Percentiles rank a stretch among this genome's conserved stretches.
Evolutionary conservation across 2,888 invertebrate genomes (phyloP).

Genomic region (Drosophila paranaensis): DNA sequence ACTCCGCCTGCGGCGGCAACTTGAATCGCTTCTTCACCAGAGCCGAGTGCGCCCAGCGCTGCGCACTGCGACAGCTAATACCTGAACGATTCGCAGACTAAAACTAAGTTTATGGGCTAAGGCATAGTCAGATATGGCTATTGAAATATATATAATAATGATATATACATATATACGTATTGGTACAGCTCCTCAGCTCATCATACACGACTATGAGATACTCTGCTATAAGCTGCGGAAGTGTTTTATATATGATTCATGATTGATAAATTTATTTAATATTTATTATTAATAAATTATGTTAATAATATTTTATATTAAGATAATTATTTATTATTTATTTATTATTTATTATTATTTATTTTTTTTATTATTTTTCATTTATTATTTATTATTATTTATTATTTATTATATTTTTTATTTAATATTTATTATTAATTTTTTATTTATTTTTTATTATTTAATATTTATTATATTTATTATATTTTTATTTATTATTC

Average conservation of each 20-base stretch:
- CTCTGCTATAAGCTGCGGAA: neutral
- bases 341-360: neutral
- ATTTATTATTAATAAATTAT: neutral
- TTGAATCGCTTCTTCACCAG: conserved; percentile 30
- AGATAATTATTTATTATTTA: neutral
- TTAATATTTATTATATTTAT: neutral
- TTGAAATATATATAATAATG: neutral
- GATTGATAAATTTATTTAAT: too few relatives aligned
- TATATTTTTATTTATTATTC: neutral
- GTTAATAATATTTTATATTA: neutral
- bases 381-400: neutral
- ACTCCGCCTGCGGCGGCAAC: conserved; percentile 50
- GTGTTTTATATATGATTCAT: too few relatives aligned
- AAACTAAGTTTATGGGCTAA: conserved; percentile 8
- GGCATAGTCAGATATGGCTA: neutral
- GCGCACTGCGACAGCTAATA: neutral
- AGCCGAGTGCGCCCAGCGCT: conserved; percentile 27
- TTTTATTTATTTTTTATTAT: neutral
- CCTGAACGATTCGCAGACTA: neutral
- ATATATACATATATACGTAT: too few relatives aligned
- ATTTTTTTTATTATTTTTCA: neutral
- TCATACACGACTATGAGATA: neutral
- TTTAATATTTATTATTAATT: neutral
- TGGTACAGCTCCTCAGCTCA: too few relatives aligned
- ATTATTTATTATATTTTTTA: neutral